Percentiles rank a stretch among this genome's conserved stretches.
phyloP scores from a whole-genome alignment of 2,888 invertebrate species.

The Pterostichus niger region DNA sequence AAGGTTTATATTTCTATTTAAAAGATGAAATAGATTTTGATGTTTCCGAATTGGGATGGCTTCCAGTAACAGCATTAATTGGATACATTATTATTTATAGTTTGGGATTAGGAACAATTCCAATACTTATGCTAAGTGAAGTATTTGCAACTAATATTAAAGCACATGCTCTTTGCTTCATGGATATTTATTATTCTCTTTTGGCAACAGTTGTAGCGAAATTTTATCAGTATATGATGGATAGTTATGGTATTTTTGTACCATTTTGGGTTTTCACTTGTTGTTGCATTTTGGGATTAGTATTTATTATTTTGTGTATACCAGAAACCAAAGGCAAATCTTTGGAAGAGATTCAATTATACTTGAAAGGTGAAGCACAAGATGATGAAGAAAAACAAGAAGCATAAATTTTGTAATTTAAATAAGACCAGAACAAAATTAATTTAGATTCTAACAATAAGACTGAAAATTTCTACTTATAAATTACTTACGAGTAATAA shows the following conservation, averaged over 20 bases:
- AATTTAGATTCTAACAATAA: slow-evolving; percentile 41
- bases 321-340: slow-evolving; percentile 87
- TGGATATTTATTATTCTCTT: slow-evolving; percentile 78
- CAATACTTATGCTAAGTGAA: slow-evolving; percentile 79
- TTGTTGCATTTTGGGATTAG: slow-evolving; percentile 81
- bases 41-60: slow-evolving; percentile 75
- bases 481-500: slow-evolving; percentile 16
- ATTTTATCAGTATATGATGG: slow-evolving; percentile 78
- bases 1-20: slow-evolving; percentile 77
- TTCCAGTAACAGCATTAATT: slow-evolving; percentile 78
- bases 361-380: slow-evolving; percentile 77
- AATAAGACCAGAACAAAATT: slow-evolving; percentile 13
- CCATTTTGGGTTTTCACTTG: slow-evolving; percentile 83
- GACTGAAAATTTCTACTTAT: slow-evolving; percentile 62
- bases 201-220: slow-evolving; percentile 78
- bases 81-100: slow-evolving; percentile 78
- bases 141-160: slow-evolving; percentile 80
- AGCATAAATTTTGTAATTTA: slow-evolving; percentile 8
- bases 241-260: slow-evolving; percentile 81
- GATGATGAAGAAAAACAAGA: slow-evolving; percentile 53
- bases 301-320: slow-evolving; percentile 81
- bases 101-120: slow-evolving; percentile 78
- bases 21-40: slow-evolving; percentile 74
- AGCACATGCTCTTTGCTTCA: slow-evolving; percentile 80
- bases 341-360: slow-evolving; percentile 83